A percentile compares a stretch with the other conserved stretches of the same genome.
These are phyloP conservation scores for Protomyctophum bolini DNA, from an alignment of 2,113 vertebrate genomes.

Conservation along the genomic window DNA sequence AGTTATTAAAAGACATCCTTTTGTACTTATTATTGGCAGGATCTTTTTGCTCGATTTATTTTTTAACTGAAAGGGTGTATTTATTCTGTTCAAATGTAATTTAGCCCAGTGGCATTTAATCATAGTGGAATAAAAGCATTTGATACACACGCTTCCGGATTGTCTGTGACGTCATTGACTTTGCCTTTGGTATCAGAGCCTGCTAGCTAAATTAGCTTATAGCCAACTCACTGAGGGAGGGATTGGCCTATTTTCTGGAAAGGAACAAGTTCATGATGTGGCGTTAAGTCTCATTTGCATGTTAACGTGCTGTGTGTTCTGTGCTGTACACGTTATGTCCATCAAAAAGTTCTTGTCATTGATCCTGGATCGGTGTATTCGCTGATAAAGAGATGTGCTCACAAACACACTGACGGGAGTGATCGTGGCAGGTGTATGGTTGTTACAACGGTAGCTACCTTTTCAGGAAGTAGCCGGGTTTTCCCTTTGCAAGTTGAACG, in stretches of 20 bases:
- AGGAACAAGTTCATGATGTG: background rate
- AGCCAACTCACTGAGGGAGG: slow-evolving; percentile 26
- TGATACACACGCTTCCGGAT: too few species aligned
- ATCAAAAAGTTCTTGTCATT: rapidly evolving
- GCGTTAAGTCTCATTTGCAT: background rate
- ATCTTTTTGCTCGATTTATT: too few species aligned
- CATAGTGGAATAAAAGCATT: too few species aligned
- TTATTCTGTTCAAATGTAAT: too few species aligned
- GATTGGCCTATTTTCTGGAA: slow-evolving; percentile 11
- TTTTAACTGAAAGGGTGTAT: too few species aligned
- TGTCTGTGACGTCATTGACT: slow-evolving; percentile 5
- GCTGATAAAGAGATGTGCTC: too few species aligned
- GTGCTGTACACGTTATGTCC: background rate
- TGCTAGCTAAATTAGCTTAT: slow-evolving; percentile 52
- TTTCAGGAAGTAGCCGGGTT: slow-evolving; percentile 61
- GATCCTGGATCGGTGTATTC: rapidly evolving
- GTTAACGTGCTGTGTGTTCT: background rate
- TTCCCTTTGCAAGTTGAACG: slow-evolving; percentile 40
- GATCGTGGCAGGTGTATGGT: background rate
- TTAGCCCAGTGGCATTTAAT: too few species aligned
- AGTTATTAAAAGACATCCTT: too few species aligned
- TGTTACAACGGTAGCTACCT: slow-evolving; percentile 9
- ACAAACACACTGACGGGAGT: too few species aligned
- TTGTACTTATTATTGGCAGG: too few species aligned
- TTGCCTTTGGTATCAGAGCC: slow-evolving; percentile 40